Percentiles rank a stretch among this genome's conserved stretches.
These are phyloP conservation scores for Alexandromys oeconomus DNA, from an alignment of 2,797 vertebrate species.

Conservation along the genomic window DNA sequence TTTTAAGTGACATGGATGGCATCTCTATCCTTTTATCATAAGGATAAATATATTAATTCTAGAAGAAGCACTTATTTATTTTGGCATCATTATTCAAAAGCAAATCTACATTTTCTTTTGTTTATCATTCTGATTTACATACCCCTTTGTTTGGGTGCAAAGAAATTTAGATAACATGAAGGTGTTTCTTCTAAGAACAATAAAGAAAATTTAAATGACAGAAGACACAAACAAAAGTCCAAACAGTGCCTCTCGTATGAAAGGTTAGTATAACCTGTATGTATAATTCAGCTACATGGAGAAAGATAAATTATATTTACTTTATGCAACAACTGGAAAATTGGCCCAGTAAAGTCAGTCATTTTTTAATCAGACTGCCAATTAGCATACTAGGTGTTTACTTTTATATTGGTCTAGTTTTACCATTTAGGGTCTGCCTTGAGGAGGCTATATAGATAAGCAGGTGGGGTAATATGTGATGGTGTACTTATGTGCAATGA, in stretches of 20 bases:
- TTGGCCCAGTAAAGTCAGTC: constrained; percentile 60
- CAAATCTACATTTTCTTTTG: not conserved
- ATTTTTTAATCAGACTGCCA: constrained; percentile 9
- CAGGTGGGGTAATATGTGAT: not conserved
- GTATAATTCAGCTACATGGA: constrained; percentile 57
- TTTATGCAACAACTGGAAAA: constrained; percentile 26
- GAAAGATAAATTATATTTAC: constrained; percentile 46
- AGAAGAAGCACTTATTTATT: constrained; percentile 14
- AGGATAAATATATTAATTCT: constrained; percentile 2
- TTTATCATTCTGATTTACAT: not conserved
- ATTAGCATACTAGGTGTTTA: not conserved
- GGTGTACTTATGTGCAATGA: constrained; percentile 21
- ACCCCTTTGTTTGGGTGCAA: not conserved
- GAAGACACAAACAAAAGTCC: constrained; percentile 66
- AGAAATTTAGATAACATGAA: constrained; percentile 6
- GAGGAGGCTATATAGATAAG: not conserved
- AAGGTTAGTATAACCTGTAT: constrained; percentile 25
- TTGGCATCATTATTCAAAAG: constrained; percentile 25
- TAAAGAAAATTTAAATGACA: constrained; percentile 24
- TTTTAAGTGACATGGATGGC: not conserved
- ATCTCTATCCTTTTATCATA: not conserved
- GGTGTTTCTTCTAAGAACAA: constrained; percentile 10
- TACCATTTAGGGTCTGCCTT: not conserved
- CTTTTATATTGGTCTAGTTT: not conserved
- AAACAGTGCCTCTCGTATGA: constrained; percentile 41